Evolutionary conservation across 2,888 invertebrate species (phyloP).

Genomic region (Heliconius ethilla): DNA sequence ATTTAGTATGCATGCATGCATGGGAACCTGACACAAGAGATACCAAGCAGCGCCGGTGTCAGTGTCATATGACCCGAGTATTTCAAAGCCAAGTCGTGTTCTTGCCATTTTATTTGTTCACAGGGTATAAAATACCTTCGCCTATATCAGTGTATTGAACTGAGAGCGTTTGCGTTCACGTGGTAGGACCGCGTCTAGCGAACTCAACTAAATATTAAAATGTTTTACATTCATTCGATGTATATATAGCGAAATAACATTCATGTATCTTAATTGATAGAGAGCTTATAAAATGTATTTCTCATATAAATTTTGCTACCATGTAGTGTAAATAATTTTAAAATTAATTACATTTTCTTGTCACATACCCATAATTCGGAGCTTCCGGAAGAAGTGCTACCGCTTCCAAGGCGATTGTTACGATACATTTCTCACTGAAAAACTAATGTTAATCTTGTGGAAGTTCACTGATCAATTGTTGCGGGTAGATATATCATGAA

Average conservation of each 20-base stretch:
- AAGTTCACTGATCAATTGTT: conserved; percentile 30
- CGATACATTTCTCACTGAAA: conserved; percentile 53
- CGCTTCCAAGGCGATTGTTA: conserved; percentile 62
- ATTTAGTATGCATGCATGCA: conserved; percentile 36
- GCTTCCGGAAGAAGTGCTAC: conserved; percentile 71
- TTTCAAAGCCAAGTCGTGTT: conserved; percentile 59
- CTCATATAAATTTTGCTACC: background rate
- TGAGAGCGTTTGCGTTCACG: conserved; percentile 44
- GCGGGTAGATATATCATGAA: background rate
- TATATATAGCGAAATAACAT: background rate
- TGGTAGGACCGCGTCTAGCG: conserved; percentile 36
- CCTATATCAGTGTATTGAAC: conserved; percentile 56
- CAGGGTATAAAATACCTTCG: conserved; percentile 51
- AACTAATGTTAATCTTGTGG: conserved; percentile 18
- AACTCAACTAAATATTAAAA: conserved; percentile 5
- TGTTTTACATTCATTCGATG: background rate
- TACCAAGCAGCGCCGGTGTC: conserved; percentile 49
- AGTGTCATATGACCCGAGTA: conserved; percentile 60
- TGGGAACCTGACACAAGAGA: conserved; percentile 49
- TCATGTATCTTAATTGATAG: background rate
- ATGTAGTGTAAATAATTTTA: background rate
- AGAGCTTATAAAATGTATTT: background rate
- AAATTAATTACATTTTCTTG: background rate
- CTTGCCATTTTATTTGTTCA: conserved; percentile 59
- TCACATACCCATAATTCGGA: conserved; percentile 69